Conservation (phyloP, 2,888 invertebrate genomes). For the Microplitis manilae region DNA sequence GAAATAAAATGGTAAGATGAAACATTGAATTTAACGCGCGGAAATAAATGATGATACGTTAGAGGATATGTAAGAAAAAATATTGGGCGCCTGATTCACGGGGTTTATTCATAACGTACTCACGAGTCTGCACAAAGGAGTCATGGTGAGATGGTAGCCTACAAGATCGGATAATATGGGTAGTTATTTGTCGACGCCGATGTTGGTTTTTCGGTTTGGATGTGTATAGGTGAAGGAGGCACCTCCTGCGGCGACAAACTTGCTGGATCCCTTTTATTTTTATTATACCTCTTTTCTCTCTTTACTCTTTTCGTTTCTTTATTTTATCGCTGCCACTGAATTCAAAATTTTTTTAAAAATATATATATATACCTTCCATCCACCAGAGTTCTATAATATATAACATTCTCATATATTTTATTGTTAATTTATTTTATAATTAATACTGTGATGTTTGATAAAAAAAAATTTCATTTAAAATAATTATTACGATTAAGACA, state of each 20-base stretch:
- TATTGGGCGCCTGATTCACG: constrained; percentile 29
- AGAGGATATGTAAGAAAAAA: constrained; percentile 20
- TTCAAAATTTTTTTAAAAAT: constrained; percentile 13
- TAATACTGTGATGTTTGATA: neutral
- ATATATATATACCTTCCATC: neutral
- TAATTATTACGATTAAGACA: constrained; percentile 11
- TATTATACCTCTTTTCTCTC: constrained; percentile 11
- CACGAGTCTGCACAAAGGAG: constrained; percentile 62
- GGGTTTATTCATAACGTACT: constrained; percentile 33
- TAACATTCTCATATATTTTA: constrained; percentile 27
- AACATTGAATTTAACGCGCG: constrained; percentile 31
- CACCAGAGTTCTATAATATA: constrained; percentile 11
- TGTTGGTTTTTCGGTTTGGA: constrained; percentile 67
- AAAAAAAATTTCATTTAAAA: neutral
- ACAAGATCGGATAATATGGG: constrained; percentile 70
- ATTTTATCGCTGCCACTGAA: constrained; percentile 46
- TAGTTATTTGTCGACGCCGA: constrained; percentile 71
- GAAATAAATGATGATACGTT: constrained; percentile 31
- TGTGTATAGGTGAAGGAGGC: constrained; percentile 60
- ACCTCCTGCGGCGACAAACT: constrained; percentile 67
- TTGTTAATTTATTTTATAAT: constrained; percentile 18
- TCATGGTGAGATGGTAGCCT: constrained; percentile 70
- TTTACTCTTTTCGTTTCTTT: constrained; percentile 24
- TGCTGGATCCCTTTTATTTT: constrained; percentile 54
- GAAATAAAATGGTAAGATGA: constrained; percentile 23